These are phyloP conservation scores for Acrobasis repandana DNA, from an alignment of 2,888 invertebrate species.

Conservation along the genomic window DNA sequence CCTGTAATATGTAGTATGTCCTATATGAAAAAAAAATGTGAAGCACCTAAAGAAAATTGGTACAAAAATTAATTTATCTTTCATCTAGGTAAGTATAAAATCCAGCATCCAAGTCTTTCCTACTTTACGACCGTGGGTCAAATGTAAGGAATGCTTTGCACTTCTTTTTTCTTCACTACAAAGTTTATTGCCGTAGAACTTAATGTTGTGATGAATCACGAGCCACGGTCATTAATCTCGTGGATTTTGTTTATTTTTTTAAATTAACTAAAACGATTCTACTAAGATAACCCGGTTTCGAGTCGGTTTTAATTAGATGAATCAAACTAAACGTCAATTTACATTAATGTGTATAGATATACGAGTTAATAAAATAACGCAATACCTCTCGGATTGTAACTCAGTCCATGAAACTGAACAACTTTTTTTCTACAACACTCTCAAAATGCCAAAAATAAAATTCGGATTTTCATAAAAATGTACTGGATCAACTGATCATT, in stretches of 20 bases:
- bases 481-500: no score
- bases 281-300: background rate
- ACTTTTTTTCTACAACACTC: no score
- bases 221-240: background rate
- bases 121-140: conserved; percentile 37
- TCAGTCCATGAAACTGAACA: no score
- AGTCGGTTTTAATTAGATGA: background rate
- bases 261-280: background rate
- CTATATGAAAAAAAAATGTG: no score
- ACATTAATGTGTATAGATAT: no score
- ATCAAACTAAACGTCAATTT: no score
- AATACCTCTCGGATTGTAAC: no score
- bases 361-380: no score
- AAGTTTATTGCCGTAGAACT: conserved; percentile 18
- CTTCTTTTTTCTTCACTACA: conserved; percentile 40
- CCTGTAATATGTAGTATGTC: no score
- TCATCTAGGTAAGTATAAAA: background rate
- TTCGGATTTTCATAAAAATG: no score
- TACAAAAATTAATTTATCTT: background rate
- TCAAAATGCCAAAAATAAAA: no score
- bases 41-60: background rate
- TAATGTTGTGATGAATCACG: conserved; percentile 17
- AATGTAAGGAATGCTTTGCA: conserved; percentile 37
- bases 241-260: conserved; percentile 37
- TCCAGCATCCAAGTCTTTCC: background rate